These are phyloP conservation scores for Globodera ellingtonae DNA, from an alignment of 1,140 invertebrate species.

Conservation along the genomic window DNA sequence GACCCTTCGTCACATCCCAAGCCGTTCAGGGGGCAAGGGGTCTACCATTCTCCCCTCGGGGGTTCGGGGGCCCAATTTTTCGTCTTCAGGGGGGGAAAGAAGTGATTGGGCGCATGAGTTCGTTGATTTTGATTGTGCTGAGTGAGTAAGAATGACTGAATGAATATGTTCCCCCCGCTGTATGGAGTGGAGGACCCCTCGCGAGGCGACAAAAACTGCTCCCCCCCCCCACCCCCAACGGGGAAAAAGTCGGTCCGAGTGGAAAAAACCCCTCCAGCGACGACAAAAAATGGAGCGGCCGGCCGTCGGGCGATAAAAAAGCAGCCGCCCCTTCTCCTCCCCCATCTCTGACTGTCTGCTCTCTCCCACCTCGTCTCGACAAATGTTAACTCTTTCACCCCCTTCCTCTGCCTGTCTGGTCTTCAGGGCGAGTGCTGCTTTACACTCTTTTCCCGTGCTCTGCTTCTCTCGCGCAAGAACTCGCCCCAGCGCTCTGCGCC, in stretches of 20 bases:
- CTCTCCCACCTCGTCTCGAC: background rate
- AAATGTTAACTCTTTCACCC: background rate
- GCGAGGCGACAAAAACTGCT: constrained; percentile 1
- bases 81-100: background rate
- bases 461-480: background rate
- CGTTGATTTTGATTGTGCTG: background rate
- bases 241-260: background rate
- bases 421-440: background rate
- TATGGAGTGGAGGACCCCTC: background rate
- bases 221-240: no score
- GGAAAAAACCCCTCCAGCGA: background rate
- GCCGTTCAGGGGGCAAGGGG: no score
- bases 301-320: background rate
- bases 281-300: background rate
- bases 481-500: background rate
- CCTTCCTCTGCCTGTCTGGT: background rate
- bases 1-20: no score
- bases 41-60: background rate
- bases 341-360: background rate
- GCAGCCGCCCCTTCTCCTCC: background rate
- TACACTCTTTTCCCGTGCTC: background rate
- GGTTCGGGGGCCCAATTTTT: background rate
- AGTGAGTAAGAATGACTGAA: background rate
- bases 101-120: background rate
- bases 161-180: background rate